Base-by-base conservation (phyloP, 2,113 vertebrate species). In the Empidonax alnorum region DNA sequence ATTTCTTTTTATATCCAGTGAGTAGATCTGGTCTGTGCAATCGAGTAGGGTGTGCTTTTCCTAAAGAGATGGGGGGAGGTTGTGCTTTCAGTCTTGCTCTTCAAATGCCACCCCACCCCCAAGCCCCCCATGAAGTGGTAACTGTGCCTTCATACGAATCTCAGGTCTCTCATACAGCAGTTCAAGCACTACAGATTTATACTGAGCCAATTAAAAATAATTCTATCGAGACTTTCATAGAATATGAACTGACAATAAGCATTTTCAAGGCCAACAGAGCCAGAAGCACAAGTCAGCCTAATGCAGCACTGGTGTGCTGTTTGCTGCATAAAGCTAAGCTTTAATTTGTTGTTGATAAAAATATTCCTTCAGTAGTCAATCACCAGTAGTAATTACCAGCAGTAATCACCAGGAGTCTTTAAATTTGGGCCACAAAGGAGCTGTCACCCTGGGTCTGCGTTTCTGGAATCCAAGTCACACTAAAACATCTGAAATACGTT, bases 1-100 rank as follows among this genome's bases (percentile, higher is more conserved):
- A 19, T 28, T 69, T n/a, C 14, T 66, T 85, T 83, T 61, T 15
- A 47, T n/a, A 74, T 33, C 49, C 41, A 35, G 3, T 12, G 16
- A 76, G 14, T 22, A 81, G 52, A 42, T 33, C 8, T 53, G 22
- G 9, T 72, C 85, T 75, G 73, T 59, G n/a, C 61, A 50, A 4
- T 1, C 0, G 4, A 82, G 14, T 5, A 58, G 13, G 42, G 17
- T 5, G 2, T 3, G 14, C 25, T 82, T 44, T 49, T 66, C 61
- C 65, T 71, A n/a, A 15, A 23, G 22, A 65, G 41, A 52, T 9
- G 14, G 50, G 35, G 42, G 20, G 15, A 75, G 19, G 11, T 5
- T 1, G 1, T 19, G 23, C 15, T 79, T 91, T 85, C 22, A 89
- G 35, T 73, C 20, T 74, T 66, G 25, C 12, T 73, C 62, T 50